Evolutionary conservation across 1,140 invertebrate species (phyloP), one percentile per base, ranked within the genome.

Genomic region (Zaprionus vittiger): DNA sequence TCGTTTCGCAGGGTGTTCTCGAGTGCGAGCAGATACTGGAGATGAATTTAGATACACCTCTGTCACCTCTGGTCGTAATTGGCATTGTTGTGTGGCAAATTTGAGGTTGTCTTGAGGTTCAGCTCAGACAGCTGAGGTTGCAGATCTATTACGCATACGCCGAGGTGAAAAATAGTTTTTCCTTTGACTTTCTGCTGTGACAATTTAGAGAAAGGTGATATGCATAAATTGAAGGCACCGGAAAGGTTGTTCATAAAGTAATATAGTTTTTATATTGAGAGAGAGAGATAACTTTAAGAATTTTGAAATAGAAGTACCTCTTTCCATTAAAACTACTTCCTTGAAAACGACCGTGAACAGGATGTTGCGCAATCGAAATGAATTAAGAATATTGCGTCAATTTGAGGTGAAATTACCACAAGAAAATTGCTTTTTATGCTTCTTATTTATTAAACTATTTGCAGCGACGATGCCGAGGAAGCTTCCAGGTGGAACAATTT

Each of bases 401-500:
- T 71, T 56, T 62, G 24, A 60, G 15, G 24, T 52, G 47, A n/a
- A 41, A 17, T 5, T 22, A 17, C 5, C 54, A 9, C 5, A 2
- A 7, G 15, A 14, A 24, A 31, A 56, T 28, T 56, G 54, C n/a
- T 62, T 66, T 70, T 67, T 44, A 57, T 26, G 12, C 26, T 64
- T 22, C 44, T 80, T 76, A 70, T 82, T 87, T 80, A 77, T 77
- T 74, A 66, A 26, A 31, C 17, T 34, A 17, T 22, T 64, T 22
- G 20, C 60, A 81, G 80, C 59, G 80, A 91, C 44, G 79, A 91
- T 47, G 79, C 79, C 44, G 91, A 92, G 66, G 91, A 92, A 38
- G 94, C 94, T 17, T 95, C 94, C 66, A 94, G 94, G 70, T 96
- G 96, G 95, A 93, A 94, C 52, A 94, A 91, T 75, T 96, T 96